These are phyloP conservation scores for Orchestia grillus DNA, from an alignment of 1,140 invertebrate species.

Conservation along the genomic window DNA sequence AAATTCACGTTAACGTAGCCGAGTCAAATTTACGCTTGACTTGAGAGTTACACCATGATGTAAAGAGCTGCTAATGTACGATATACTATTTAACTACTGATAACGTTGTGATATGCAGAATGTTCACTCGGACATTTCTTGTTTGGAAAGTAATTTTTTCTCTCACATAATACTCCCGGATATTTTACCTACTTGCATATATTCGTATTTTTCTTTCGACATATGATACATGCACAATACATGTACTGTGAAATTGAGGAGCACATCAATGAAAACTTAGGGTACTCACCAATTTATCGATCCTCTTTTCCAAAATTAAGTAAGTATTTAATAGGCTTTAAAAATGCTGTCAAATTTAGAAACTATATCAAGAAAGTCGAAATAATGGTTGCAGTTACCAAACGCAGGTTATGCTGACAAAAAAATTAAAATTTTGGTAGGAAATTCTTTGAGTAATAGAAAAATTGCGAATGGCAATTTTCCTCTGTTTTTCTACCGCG, in stretches of 20 bases:
- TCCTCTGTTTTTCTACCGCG: neutral
- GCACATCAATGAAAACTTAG: neutral
- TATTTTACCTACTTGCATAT: neutral
- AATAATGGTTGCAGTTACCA: neutral
- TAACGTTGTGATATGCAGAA: neutral
- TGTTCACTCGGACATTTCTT: neutral
- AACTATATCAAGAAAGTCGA: neutral
- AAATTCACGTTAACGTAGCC: no score
- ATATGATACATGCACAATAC: neutral
- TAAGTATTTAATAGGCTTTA: neutral
- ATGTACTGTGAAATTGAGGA: neutral
- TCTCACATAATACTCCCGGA: neutral
- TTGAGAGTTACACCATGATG: no score
- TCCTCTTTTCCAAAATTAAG: neutral
- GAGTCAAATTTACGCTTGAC: no score
- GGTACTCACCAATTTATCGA: neutral
- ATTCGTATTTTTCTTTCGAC: neutral
- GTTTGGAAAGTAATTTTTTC: neutral
- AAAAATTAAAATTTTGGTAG: neutral
- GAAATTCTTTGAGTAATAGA: neutral
- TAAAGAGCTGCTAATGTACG: no score
- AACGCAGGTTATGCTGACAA: neutral
- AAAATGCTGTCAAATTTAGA: neutral
- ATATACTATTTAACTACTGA: neutral
- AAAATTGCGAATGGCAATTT: neutral